Conservation (phyloP, 2,888 invertebrate genomes). For the Timandra comae region DNA sequence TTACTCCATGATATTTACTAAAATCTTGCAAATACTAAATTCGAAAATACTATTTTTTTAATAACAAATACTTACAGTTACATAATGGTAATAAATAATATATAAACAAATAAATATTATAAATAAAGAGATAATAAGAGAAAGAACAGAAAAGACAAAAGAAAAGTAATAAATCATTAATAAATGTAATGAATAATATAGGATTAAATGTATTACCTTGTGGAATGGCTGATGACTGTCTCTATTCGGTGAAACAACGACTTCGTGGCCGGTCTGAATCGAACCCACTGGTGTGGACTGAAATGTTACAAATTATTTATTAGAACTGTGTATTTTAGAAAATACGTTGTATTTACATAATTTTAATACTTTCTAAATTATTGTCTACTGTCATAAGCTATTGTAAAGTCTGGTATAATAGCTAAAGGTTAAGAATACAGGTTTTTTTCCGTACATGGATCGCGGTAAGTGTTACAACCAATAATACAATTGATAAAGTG, state of each 20-base stretch:
- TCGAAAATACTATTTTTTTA: no score
- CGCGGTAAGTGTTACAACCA: no score
- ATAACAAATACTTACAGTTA: no score
- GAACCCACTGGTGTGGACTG: constrained; percentile 96
- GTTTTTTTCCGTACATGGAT: no score
- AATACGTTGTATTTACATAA: neutral
- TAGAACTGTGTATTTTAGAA: neutral
- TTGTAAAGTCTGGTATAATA: no score
- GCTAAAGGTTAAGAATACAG: no score
- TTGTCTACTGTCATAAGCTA: neutral
- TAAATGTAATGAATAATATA: constrained; percentile 2
- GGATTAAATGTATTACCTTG: constrained; percentile 76
- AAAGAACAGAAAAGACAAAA: constrained; percentile 1
- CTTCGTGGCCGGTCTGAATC: constrained; percentile 93
- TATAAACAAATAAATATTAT: no score
- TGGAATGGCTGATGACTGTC: constrained; percentile 88
- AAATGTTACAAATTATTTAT: constrained; percentile 43
- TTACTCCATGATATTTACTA: no score
- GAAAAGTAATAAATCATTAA: neutral
- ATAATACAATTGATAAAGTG: no score
- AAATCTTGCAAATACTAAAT: no score
- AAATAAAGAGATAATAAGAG: no score
- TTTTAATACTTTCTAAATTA: neutral
- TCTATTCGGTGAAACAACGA: constrained; percentile 92
- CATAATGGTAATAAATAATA: no score